A percentile compares a stretch with the other conserved stretches of the same genome.
phyloP scores from a whole-genome alignment of 2,113 vertebrate genomes.

The Ophiodon elongatus region DNA sequence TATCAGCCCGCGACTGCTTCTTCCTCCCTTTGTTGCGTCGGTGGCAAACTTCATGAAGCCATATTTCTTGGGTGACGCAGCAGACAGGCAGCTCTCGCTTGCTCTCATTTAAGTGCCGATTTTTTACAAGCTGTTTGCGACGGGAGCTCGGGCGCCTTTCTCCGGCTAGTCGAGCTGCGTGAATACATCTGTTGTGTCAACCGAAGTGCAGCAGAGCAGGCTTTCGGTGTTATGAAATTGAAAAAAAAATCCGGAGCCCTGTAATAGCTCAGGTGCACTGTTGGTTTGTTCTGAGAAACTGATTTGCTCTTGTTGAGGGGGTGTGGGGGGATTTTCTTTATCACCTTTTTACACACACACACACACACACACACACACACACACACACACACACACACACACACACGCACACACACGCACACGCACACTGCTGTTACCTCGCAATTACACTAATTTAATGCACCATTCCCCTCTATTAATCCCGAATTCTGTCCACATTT shows the following conservation, averaged over 20 bases:
- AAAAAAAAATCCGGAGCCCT: constrained; percentile 47
- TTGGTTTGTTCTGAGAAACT: constrained; percentile 48
- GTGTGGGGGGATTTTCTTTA: constrained; percentile 47
- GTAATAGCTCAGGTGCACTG: constrained; percentile 66
- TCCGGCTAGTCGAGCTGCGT: constrained; percentile 46
- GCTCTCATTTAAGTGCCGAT: constrained; percentile 78
- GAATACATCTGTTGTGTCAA: constrained; percentile 71
- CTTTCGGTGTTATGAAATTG: constrained; percentile 60
- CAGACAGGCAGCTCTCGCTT: constrained; percentile 62
- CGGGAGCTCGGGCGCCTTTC: constrained; percentile 63
- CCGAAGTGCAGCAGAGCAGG: constrained; percentile 66
- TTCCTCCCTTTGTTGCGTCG: background rate
- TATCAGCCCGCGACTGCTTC: constrained; percentile 46
- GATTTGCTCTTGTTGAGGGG: constrained; percentile 46
- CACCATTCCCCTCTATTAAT: constrained; percentile 82
- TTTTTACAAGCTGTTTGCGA: constrained; percentile 70
- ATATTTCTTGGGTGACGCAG: constrained; percentile 70
- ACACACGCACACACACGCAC: background rate
- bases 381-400: background rate
- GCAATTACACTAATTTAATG: constrained; percentile 81
- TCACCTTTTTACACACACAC: constrained; percentile 24
- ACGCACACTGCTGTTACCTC: constrained; percentile 39
- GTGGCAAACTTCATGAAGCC: constrained; percentile 68
- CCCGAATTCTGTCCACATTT: constrained; percentile 76
- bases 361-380: constrained; percentile 24